Evolutionary conservation across 2,797 vertebrate species (phyloP), one percentile per base, ranked within the genome.

Genomic region (Fistularia commersonii): DNA sequence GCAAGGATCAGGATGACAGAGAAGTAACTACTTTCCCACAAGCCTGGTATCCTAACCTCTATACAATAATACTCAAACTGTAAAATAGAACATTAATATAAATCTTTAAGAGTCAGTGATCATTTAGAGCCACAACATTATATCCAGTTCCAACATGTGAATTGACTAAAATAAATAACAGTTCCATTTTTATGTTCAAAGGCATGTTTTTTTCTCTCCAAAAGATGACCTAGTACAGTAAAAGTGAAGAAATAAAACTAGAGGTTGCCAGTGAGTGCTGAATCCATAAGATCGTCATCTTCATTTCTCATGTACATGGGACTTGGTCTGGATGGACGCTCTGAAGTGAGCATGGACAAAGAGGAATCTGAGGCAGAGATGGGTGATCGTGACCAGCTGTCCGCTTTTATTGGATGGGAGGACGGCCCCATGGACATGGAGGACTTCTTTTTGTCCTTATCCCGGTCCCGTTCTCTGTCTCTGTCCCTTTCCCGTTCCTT

Each of bases 251-350:
- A 46, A 65, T 68, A 35, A 36, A 76, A 69, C 74, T 79, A 88
- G 41, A 92, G 74, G 87, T 97, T 96, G 56, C 95, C 95, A 54
- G 95, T 97, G 0, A 99, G 85, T 56, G 95, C 97, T 7, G 95
- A 95, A 84, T 98, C 95, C 96, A 99, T 99, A 56, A 99, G 95
- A 4, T 99, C 97, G 7, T 99, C 96, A 34, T 99, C 97, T 44
- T 98, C 96, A 23, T 94, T 97, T 4, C 95, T 93, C 55, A 98
- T 89, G 57, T 93, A 99, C 66, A 94, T 89, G 0, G 96, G 95
- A 81, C 95, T 98, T 3, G 93, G 87, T 11, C 95, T 89, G 43
- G 93, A 90, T 0, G 91, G 88, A 11, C 96, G 93, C 57, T 99
- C 97, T 0, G 95, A 88, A 1, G 90, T 62, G 14, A 98, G 85